Conservation (phyloP, 2,888 invertebrate genomes). For the Acheta domesticus region DNA sequence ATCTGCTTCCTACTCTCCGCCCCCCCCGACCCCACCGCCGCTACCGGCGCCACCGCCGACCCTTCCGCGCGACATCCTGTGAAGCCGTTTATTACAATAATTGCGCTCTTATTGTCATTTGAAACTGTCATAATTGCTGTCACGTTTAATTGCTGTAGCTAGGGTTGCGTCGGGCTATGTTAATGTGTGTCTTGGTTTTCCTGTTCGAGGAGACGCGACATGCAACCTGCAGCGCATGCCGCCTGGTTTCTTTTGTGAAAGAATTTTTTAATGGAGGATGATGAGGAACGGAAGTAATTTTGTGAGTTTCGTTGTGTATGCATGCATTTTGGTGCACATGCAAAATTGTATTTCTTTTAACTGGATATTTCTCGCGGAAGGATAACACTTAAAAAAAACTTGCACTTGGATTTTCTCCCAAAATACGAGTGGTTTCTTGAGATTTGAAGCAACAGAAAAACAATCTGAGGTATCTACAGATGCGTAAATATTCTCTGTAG, state of each 20-base stretch:
- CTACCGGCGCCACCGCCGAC: neutral
- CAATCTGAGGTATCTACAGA: too few species aligned
- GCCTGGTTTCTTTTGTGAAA: too few species aligned
- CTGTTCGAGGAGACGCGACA: neutral
- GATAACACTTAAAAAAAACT: too few species aligned
- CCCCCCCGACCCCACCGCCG: neutral
- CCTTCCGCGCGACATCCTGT: neutral
- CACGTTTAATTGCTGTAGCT: neutral
- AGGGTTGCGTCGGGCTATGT: neutral
- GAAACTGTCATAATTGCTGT: slow-evolving; percentile 8
- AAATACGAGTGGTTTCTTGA: too few species aligned
- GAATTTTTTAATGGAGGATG: neutral
- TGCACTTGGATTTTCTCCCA: too few species aligned
- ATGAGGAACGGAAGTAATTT: too few species aligned
- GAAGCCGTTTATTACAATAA: neutral
- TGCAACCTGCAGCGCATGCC: neutral
- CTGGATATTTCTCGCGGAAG: too few species aligned
- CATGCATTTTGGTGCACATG: too few species aligned
- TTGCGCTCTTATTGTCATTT: slow-evolving; percentile 18
- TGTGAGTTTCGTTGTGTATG: too few species aligned
- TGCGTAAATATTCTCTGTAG: too few species aligned
- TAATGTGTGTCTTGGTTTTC: neutral
- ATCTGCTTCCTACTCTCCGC: neutral
- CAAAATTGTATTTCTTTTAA: too few species aligned
- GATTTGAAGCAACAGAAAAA: too few species aligned